Evolutionary conservation across 2,113 vertebrate species (phyloP).

Genomic region (Microtus pennsylvanicus): DNA sequence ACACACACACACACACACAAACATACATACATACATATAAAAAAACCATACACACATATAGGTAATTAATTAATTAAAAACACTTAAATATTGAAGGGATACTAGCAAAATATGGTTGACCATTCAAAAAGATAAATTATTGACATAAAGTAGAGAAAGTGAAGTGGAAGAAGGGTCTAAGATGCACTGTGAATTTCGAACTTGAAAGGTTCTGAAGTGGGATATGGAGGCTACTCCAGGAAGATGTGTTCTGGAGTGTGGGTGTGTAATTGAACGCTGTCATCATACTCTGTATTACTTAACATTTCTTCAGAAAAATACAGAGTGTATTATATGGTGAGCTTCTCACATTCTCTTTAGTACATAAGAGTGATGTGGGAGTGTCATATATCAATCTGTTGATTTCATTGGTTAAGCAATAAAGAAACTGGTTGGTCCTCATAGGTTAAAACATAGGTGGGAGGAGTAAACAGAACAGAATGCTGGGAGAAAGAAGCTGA

Average conservation of each 20-base stretch:
- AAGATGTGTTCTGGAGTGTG: neutral
- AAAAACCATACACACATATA: neutral
- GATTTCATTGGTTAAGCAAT: too few relatives aligned
- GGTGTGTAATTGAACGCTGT: neutral
- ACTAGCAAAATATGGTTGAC: neutral
- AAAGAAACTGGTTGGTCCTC: too few relatives aligned
- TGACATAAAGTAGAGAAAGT: neutral
- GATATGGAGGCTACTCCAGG: neutral
- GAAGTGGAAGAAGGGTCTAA: neutral
- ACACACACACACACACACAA: neutral
- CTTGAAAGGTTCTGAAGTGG: neutral
- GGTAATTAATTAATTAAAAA: neutral
- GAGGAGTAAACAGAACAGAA: too few relatives aligned
- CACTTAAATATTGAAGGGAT: neutral
- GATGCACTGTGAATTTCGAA: neutral
- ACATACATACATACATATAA: neutral
- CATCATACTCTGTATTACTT: neutral
- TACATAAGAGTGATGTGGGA: too few relatives aligned
- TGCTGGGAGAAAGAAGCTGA: too few relatives aligned
- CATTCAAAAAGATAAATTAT: neutral
- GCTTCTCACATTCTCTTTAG: neutral
- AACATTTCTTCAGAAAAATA: neutral
- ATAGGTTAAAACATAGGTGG: too few relatives aligned
- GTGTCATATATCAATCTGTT: too few relatives aligned
- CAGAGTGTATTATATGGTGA: neutral